A percentile compares a stretch with the other conserved stretches of the same genome.
phyloP scores from a whole-genome alignment of 1,140 invertebrate genomes.

The Protaetia brevitarsis region DNA sequence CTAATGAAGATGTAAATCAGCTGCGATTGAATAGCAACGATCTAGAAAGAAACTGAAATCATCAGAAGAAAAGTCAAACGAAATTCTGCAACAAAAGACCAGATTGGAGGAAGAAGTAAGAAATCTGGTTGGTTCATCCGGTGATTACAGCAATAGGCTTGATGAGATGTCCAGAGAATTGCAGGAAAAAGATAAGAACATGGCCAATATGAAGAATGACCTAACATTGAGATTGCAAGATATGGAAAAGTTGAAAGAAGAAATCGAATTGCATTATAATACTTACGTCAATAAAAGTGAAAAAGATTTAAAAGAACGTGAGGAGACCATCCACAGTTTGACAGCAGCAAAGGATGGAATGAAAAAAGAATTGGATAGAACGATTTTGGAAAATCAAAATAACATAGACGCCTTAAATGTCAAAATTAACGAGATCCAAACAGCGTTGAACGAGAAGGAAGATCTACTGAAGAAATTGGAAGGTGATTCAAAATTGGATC shows the following conservation, averaged over 20 bases:
- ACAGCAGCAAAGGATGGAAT: neutral
- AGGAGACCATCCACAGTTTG: neutral
- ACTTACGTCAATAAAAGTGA: neutral
- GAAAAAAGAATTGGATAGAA: conserved; percentile 7
- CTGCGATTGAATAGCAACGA: neutral
- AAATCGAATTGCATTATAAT: neutral
- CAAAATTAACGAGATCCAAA: conserved; percentile 3
- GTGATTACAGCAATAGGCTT: conserved; percentile 10
- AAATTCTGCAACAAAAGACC: neutral
- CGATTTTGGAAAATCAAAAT: neutral
- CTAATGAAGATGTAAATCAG: neutral
- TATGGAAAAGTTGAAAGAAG: conserved; percentile 8
- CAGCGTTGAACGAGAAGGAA: neutral
- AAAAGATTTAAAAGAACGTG: neutral
- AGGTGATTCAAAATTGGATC: neutral
- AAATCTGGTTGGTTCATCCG: neutral
- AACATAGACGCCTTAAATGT: neutral
- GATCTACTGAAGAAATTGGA: neutral
- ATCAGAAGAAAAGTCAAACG: neutral
- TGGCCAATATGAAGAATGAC: neutral
- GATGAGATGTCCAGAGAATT: conserved; percentile 5
- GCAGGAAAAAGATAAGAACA: conserved; percentile 6
- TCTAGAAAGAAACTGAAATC: conserved; percentile 12
- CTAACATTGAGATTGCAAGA: conserved; percentile 9
- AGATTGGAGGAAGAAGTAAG: conserved; percentile 10